Conservation (phyloP, 2,797 vertebrate genomes). For the Calcarius lapponicus region DNA sequence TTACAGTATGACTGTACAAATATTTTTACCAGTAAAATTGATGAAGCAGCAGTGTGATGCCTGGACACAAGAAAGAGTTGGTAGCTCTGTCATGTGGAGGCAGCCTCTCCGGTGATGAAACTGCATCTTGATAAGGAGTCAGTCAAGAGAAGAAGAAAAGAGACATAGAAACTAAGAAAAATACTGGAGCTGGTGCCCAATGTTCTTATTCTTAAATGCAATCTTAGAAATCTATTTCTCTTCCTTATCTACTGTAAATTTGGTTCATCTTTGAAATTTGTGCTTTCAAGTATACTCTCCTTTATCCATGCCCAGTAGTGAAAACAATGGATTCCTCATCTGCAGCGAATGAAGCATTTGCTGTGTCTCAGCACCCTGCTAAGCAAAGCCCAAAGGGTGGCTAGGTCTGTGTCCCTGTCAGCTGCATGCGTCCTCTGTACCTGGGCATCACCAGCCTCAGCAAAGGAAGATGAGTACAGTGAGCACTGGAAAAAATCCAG, state of each 20-base stretch:
- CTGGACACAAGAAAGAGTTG: not conserved
- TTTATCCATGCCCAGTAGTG: not conserved
- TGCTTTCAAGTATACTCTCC: not conserved
- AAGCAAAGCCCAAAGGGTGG: not conserved
- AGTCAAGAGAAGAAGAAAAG: not conserved
- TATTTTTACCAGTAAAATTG: not conserved
- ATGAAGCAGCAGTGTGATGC: not conserved
- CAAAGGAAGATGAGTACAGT: no score
- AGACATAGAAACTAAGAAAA: not conserved
- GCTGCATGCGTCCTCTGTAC: fast-evolving
- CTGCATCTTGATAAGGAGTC: not conserved
- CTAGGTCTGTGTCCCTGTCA: not conserved
- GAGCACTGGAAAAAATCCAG: not conserved
- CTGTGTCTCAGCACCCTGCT: not conserved
- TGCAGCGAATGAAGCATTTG: not conserved
- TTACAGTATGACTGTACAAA: not conserved
- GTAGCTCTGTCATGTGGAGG: not conserved
- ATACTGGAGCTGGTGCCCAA: not conserved
- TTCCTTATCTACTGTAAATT: not conserved
- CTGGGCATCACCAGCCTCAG: not conserved
- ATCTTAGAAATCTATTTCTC: not conserved
- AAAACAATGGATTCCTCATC: not conserved
- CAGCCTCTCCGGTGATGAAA: not conserved
- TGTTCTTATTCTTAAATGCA: not conserved
- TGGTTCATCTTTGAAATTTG: not conserved